Base-by-base conservation (phyloP, 2,113 vertebrate genomes). In the Oncorhynchus nerka region DNA sequence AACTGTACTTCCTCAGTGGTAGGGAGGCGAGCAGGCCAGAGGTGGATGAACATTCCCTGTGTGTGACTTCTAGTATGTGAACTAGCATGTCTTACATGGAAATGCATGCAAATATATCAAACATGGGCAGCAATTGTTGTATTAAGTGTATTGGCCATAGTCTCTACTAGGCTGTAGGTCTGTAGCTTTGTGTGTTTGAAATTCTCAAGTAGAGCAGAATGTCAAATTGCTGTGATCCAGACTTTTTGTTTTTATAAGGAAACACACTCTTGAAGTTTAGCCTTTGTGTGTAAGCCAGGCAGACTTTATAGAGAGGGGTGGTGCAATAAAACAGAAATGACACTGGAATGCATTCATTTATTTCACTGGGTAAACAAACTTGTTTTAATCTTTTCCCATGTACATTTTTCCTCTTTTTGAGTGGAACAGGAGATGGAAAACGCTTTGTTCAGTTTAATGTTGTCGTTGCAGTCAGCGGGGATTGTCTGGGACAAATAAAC, bases 401-500 rank as follows among this genome's bases (percentile, higher is more conserved):
- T 73, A 0, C 34, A 82, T 65, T 80, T 81, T 82, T 72, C 61
- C 70, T 6, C 8, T 5, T 39, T 68, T 28, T 16, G 32, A 19
- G 66, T 45, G 57, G 15, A 51, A 49, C 51, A 34, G 28, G 30
- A 26, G 20, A 76, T 13, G 34, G 76, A 73, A 73, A 75, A 74
- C 32, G 61, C 75, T 86, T 87, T 73, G 71, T 80, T 77, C 81
- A 64, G 72, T 72, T 76, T 75, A 8, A 76, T 83, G 68, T 76
- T 3, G 16, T 16, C 67, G 67, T 76, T 78, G 51, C 70, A 83
- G 83, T 83, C 86, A 77, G 70, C 55, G 70, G 87, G 81, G 88
- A 81, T 85, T 90, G 76, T 85, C 65, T 80, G 81, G 68, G 59
- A 70, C 78, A 87, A 87, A 91, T 92, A 92, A 92, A 90, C 89